Base-by-base conservation (phyloP, 2,113 vertebrate genomes). In the Herpetotheres cachinnans region DNA sequence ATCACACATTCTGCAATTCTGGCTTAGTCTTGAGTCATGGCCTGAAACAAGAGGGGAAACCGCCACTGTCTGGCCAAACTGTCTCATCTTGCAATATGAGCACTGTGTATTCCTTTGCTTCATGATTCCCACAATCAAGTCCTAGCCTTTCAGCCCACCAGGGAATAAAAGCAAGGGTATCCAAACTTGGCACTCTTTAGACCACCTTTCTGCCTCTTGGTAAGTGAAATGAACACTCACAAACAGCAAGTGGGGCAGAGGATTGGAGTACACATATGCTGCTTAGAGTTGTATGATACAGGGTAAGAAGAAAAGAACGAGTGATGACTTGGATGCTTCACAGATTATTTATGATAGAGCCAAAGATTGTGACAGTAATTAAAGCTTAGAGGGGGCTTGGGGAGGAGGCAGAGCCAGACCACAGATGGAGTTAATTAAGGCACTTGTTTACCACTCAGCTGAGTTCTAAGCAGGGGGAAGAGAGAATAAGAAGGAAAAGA, bases 31-130 rank as follows among this genome's bases (percentile, higher is more conserved):
- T 81, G 80, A 95, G 59, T 86, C 91, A 78, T 44, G 86, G 80
- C 63, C 82, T 93, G 77, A 89, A 95, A 86, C 10, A 79, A 58
- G 29, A 92, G 63, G 84, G 91, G 93, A 96, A 97, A 96, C 52
- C 1, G 0, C 69, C 69, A 11, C 72, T 91, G 95, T 91, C 89
- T 94, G 91, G 95, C 93, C 89, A 93, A 72, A 67, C 69, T 89
- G 69, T 83, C 72, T 93, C 79, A 70, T 92, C 71, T 61, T 91
- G 81, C 67, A 88, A 6, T 54, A 22, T 40, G 15, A 72, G 22
- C 89, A 40, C 58, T 88, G 42, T 27, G 47, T 70, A 74, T 16
- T 91, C 47, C 44, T 86, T 70, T 91, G 85, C 74, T 47, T 71
- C 34, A n/a, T 67, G 72, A 46, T 89, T 67, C 76, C 65, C 63